phyloP scores from a whole-genome alignment of 2,888 invertebrate species.

The Galeruca laticollis region DNA sequence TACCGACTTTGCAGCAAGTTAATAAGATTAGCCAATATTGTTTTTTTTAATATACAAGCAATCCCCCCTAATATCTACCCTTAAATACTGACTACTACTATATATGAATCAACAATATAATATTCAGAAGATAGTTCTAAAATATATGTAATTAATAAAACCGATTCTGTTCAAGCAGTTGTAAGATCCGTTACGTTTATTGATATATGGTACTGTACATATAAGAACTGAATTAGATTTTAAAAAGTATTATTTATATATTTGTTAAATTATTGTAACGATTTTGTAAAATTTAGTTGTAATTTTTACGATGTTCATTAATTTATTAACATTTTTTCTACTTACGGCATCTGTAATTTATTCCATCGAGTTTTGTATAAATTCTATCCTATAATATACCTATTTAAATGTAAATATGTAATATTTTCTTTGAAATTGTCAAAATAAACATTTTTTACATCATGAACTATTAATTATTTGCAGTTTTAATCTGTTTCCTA shows the following conservation, averaged over 20 bases:
- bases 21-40: too few relatives aligned
- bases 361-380: conserved; percentile 5
- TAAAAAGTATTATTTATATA: background rate
- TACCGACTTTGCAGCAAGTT: too few relatives aligned
- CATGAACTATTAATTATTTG: too few relatives aligned
- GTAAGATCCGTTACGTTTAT: conserved; percentile 1
- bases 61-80: too few relatives aligned
- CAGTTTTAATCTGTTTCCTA: too few relatives aligned
- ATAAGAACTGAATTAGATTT: conserved; percentile 8
- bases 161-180: too few relatives aligned
- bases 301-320: conserved; percentile 4
- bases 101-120: too few relatives aligned
- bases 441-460: background rate
- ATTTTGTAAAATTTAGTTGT: background rate
- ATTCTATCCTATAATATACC: background rate
- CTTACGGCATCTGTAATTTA: background rate
- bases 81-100: too few relatives aligned
- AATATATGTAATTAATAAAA: background rate
- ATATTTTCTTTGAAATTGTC: background rate
- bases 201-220: background rate
- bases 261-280: conserved; percentile 2
- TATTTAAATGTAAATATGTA: conserved; percentile 10
- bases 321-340: conserved; percentile 3
- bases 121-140: background rate
- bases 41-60: too few relatives aligned